Conservation (phyloP, 2,888 invertebrate genomes). For the Lysandra coridon region DNA sequence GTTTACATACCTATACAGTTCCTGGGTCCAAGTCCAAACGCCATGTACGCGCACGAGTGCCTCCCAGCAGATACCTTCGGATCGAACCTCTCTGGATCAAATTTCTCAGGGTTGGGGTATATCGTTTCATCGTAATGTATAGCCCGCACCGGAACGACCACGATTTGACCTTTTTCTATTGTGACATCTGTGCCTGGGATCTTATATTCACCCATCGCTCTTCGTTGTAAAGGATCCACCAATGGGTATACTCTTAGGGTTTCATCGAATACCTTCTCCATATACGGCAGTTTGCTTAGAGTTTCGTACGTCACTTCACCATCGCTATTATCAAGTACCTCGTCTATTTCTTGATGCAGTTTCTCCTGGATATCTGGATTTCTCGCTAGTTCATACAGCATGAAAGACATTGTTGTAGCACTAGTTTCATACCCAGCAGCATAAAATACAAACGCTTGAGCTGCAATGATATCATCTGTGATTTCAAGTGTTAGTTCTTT, state of each 20-base stretch:
- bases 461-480: slow-evolving; percentile 24
- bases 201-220: not conserved
- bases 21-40: slow-evolving; percentile 63
- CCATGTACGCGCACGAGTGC: slow-evolving; percentile 59
- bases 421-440: slow-evolving; percentile 69
- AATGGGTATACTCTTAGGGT: slow-evolving; percentile 24
- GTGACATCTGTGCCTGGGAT: slow-evolving; percentile 43
- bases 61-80: slow-evolving; percentile 50
- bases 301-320: slow-evolving; percentile 60
- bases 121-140: slow-evolving; percentile 58
- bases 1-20: slow-evolving; percentile 63
- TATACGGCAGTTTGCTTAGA: slow-evolving; percentile 58
- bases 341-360: slow-evolving; percentile 53
- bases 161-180: slow-evolving; percentile 16
- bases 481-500: slow-evolving; percentile 14
- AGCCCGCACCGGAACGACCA: slow-evolving; percentile 33
- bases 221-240: slow-evolving; percentile 27
- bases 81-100: slow-evolving; percentile 70
- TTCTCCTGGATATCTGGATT: slow-evolving; percentile 61
- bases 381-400: slow-evolving; percentile 57
- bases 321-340: slow-evolving; percentile 48
- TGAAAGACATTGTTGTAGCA: slow-evolving; percentile 59
- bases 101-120: slow-evolving; percentile 65
- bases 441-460: slow-evolving; percentile 48
- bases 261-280: slow-evolving; percentile 59